Evolutionary conservation across 2,888 invertebrate species (phyloP), one percentile per base, ranked within the genome.

Genomic region (Liopterus haemorrhoidalis): DNA sequence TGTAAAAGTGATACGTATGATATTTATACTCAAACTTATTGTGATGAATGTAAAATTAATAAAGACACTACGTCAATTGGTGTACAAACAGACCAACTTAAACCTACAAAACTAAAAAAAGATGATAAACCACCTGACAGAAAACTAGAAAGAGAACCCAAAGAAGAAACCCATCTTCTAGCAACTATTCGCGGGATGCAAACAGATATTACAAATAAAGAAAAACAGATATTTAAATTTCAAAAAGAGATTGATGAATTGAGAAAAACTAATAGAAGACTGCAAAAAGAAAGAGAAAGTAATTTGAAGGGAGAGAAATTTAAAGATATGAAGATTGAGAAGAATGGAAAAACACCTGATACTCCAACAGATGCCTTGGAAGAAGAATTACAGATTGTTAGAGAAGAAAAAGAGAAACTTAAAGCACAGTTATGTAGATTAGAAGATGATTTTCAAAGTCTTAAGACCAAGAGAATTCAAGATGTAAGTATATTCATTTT

Each of bases 151-250:
- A 70, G 50, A 58, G 72, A 74, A 49, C 61, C 72, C 4, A 84
- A 81, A 62, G 84, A 85, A 57, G 86, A 87, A 54, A 74, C 82
- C 21, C 85, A 88, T 68, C 70, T 88, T 33, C 65, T 87, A 16
- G 85, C 86, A 1, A 86, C 87, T 0, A 84, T 88, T 55, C 78
- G 87, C 49, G 86, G 86, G 2, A 68, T 88, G 59, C 83, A 87
- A 61, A 66, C 81, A 0, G 88, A 88, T 59, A 61, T 87, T 38
- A 74, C 79, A 3, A 76, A 77, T 21, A 86, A 86, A 63, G 86
- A 87, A 57, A 82, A 85, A 54, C 75, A 78, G 2, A 74, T 85
- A 49, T 71, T 74, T 22, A 82, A 83, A 51, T 69, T 87, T 35
- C 83, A 82, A 25, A 79, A 82, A 53, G 88, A 88, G 59, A 70